Conservation (phyloP, 2,113 vertebrate species). For the Chionis minor region DNA sequence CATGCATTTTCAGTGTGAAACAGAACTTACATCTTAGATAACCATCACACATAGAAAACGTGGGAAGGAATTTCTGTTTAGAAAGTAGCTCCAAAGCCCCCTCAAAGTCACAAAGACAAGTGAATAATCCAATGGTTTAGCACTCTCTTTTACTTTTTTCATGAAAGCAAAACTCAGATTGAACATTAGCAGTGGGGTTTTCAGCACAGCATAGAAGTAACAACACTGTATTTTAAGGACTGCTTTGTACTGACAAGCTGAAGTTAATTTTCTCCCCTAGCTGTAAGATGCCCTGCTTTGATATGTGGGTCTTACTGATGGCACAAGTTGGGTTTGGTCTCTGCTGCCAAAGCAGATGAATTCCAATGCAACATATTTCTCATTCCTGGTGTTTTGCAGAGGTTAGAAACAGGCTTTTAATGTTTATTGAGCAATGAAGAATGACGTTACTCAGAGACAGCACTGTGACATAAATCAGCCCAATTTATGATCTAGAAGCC, state of each 20-base stretch:
- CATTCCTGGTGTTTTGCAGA: neutral
- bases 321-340: neutral
- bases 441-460: neutral
- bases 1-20: neutral
- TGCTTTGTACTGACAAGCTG: neutral
- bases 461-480: neutral
- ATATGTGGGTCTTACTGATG: fast-evolving
- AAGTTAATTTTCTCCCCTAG: neutral
- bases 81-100: neutral
- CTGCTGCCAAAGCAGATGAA: neutral
- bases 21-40: neutral
- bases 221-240: neutral
- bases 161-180: neutral
- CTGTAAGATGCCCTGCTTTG: neutral
- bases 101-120: neutral
- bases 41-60: fast-evolving
- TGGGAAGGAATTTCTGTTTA: neutral
- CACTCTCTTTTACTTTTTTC: neutral
- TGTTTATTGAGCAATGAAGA: neutral
- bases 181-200: neutral
- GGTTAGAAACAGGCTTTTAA: neutral
- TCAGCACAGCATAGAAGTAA: neutral
- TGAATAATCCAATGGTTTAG: neutral
- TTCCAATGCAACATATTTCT: neutral
- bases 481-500: neutral